Evolutionary conservation across 2,888 invertebrate genomes (phyloP), one percentile per base, ranked within the genome.

Genomic region (Anaspis maculata): DNA sequence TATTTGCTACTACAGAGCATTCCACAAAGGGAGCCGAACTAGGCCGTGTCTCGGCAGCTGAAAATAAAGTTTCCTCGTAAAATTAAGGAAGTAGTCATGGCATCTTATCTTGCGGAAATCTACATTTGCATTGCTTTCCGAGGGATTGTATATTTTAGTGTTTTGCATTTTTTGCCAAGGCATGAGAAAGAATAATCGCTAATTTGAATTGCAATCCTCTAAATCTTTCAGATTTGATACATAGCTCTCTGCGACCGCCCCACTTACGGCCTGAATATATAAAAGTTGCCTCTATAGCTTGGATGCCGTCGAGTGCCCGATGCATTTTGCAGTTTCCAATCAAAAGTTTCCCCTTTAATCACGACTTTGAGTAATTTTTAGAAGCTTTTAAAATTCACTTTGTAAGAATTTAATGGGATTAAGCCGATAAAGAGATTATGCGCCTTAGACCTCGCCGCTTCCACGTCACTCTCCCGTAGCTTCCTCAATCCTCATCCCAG

Each of bases 211-310:
- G 58, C 59, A 52, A 57, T 57, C 55, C 54, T 46, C 46, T 61
- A 59, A 59, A 61, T 61, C 61, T 54, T 57, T 59, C 59, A 59
- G 52, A 58, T 55, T 59, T 61, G 61, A 61, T 59, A 56, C 56
- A 59, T 54, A 48, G 54, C 29, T 42, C 37, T 32, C 34, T 34
- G 27, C 26, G 31, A 30, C 21, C 42, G 39, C 32, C 13, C 34
- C 27, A 25, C 25, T 29, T 25, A 24, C 25, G 15, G 33, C 32
- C 23, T 21, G 35, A 35, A 29, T 23, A 29, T 22, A 32, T 28
- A 32, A 37, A 34, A 21, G 7, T 15, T 32, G 13, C 13, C n/a
- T n/a, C n/a, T n/a, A n/a, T n/a, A n/a, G n/a, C n/a, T n/a, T n/a
- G n/a, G n/a, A 26, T 15, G 15, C 19, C 19, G 19, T 32, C 37